These are phyloP conservation scores for Calidris pygmaea DNA, from an alignment of 2,113 vertebrate species.

Conservation along the genomic window DNA sequence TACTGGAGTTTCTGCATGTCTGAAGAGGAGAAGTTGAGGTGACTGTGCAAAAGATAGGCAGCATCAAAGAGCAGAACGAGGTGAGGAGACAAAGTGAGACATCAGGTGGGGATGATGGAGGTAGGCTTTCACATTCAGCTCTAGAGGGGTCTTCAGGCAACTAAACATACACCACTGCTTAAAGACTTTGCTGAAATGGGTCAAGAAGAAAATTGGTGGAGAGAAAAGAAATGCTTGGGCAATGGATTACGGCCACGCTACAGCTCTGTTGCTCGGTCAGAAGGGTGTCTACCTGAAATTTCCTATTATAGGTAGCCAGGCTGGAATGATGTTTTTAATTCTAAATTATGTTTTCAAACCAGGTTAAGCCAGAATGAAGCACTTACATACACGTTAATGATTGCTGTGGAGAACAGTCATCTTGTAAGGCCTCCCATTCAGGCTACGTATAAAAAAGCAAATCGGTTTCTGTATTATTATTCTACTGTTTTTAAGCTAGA, in stretches of 20 bases:
- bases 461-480: neutral
- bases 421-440: neutral
- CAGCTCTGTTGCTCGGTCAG: neutral
- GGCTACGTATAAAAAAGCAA: neutral
- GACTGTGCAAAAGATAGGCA: neutral
- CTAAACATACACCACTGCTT: neutral
- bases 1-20: neutral
- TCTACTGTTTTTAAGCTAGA: neutral
- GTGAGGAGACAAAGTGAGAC: neutral
- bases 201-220: neutral
- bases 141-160: neutral
- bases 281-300: neutral
- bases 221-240: neutral
- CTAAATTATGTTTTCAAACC: neutral
- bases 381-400: accelerated
- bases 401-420: neutral
- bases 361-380: neutral
- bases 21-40: neutral
- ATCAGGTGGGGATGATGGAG: neutral
- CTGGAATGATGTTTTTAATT: neutral
- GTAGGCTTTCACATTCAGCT: neutral
- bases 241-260: neutral
- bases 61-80: neutral
- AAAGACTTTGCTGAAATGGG: neutral
- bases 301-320: neutral